These are phyloP conservation scores for Rhagium mordax DNA, from an alignment of 2,888 invertebrate species.

Conservation along the genomic window DNA sequence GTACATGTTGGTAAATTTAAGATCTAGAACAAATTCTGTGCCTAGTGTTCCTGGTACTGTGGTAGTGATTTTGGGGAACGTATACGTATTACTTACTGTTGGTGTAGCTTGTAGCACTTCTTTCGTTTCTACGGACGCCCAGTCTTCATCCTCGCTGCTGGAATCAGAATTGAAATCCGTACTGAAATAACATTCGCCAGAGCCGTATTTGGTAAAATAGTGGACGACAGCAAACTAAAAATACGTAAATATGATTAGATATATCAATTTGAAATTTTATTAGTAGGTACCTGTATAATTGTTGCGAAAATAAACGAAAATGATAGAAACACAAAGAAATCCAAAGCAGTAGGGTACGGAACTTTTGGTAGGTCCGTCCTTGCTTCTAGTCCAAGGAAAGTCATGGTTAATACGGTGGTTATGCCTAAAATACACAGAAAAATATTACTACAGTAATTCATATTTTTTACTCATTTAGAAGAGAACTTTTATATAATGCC, in stretches of 20 bases:
- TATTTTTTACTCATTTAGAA: too few relatives aligned
- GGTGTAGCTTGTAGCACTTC: conserved; percentile 31
- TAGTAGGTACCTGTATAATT: conserved; percentile 79
- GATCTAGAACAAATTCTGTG: too few relatives aligned
- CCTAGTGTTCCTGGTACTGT: too few relatives aligned
- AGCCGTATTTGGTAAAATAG: conserved; percentile 88
- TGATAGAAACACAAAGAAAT: conserved; percentile 87
- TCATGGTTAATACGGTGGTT: conserved; percentile 89
- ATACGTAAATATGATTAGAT: background rate
- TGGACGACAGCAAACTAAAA: conserved; percentile 84
- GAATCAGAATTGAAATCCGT: conserved; percentile 77
- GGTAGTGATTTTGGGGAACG: too few relatives aligned
- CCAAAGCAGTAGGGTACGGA: conserved; percentile 88
- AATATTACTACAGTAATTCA: too few relatives aligned
- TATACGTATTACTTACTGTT: conserved; percentile 36
- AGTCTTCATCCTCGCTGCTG: conserved; percentile 73
- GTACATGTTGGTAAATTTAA: too few relatives aligned
- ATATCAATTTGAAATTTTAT: background rate
- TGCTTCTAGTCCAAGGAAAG: conserved; percentile 85
- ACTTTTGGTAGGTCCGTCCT: conserved; percentile 88
- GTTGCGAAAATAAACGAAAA: conserved; percentile 87
- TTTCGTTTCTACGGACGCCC: conserved; percentile 48
- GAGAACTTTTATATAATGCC: too few relatives aligned
- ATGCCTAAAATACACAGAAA: conserved; percentile 73
- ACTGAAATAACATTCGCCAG: conserved; percentile 84